Evolutionary conservation across 2,888 invertebrate genomes (phyloP).

Genomic region (Leucoma salicis): DNA sequence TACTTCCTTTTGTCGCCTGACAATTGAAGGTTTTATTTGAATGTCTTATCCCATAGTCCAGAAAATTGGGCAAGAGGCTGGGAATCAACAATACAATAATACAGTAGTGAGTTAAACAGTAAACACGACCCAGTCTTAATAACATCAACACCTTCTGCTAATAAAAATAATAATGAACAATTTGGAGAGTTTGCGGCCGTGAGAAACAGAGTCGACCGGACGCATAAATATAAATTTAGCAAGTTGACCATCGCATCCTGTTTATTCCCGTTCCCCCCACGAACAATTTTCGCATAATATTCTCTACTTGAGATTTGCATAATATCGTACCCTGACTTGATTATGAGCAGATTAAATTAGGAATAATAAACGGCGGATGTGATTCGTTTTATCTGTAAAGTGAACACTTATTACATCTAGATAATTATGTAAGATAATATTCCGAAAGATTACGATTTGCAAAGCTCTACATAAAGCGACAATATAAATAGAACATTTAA

Average conservation of each 20-base stretch:
- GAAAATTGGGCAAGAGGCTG: too few relatives aligned
- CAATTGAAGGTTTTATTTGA: too few relatives aligned
- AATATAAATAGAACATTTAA: too few relatives aligned
- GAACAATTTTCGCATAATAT: slow-evolving; percentile 39
- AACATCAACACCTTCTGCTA: slow-evolving; percentile 17
- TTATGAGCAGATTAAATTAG: slow-evolving; percentile 13
- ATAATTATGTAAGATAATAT: too few relatives aligned
- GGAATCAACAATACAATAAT: too few relatives aligned
- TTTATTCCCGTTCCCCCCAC: slow-evolving; percentile 22
- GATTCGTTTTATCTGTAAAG: background rate
- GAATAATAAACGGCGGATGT: slow-evolving; percentile 7
- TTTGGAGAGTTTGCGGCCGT: slow-evolving; percentile 19
- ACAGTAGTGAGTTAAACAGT: background rate
- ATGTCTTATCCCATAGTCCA: too few relatives aligned
- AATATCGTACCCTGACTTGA: slow-evolving; percentile 30
- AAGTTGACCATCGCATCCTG: slow-evolving; percentile 55
- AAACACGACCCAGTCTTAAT: slow-evolving; percentile 14
- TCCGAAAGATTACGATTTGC: too few relatives aligned
- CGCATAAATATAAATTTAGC: slow-evolving; percentile 74
- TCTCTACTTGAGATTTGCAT: slow-evolving; percentile 35
- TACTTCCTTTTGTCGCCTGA: too few relatives aligned
- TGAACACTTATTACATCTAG: too few relatives aligned
- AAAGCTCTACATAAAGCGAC: too few relatives aligned
- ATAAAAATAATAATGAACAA: slow-evolving; percentile 30
- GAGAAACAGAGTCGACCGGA: slow-evolving; percentile 45